Base-by-base conservation (phyloP, 2,888 invertebrate species). In the Parnassius glacialis region DNA sequence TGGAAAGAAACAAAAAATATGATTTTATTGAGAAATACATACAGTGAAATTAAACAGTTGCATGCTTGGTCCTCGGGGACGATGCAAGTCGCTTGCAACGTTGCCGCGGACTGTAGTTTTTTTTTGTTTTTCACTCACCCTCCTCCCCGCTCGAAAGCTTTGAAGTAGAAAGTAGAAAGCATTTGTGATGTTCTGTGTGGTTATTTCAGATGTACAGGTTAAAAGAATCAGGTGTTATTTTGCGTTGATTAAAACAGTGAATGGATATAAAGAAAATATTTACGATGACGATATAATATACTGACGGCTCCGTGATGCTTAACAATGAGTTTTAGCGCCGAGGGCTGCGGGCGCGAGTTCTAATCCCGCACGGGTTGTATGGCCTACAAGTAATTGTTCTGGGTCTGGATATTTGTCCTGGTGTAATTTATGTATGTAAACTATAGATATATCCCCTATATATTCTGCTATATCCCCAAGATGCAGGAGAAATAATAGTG, bases 21-120 rank as follows among this genome's bases (percentile, higher is more conserved):
- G 85, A 85, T 87, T 90, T 89, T 89, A 85, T 90, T 90, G 89
- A 88, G 83, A 80, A 85, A 90, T 85, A 87, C 87, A 89, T 83
- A 89, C 87, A 84, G 87, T 90, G 87, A 83, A 90, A 89, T 87
- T 82, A 82, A 74, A 72, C 68, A 67, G 73, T 75, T 86, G 90
- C 89, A 87, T 86, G 90, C 84, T 78, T 72, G 73, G 70, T 71
- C 67, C 66, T 53, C 62, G 59, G 66, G 72, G 73, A 76, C 67
- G 62, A 20, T 65, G 70, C 62, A 67, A 57, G 68, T 69, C 69
- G 66, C 60, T 52, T 50, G 64, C 62, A 61, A 53, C 57, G 58
- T 56, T 65, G 63, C 66, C 64, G 64, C 58, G 62, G 59, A 57
- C 61, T 62, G 70, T 67, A 64, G 68, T 68, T 72, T 71, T 75